phyloP scores from a whole-genome alignment of 1,140 invertebrate species.

The Nephila pilipes region DNA sequence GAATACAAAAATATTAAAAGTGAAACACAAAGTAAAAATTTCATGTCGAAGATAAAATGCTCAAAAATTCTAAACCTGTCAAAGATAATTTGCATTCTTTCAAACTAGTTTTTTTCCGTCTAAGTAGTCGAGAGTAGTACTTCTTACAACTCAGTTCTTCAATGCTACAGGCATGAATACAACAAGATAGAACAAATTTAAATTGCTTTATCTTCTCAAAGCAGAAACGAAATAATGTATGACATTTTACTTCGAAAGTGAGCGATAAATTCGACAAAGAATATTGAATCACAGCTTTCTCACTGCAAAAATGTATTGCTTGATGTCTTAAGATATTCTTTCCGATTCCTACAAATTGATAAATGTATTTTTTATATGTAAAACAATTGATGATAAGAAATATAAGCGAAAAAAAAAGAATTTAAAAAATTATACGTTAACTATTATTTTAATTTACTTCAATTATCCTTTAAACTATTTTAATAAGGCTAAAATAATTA shows the following conservation, averaged over 20 bases:
- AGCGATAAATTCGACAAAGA: neutral
- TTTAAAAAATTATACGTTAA: too few relatives aligned
- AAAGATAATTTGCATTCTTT: conserved; percentile 56
- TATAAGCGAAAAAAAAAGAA: too few relatives aligned
- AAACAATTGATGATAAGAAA: too few relatives aligned
- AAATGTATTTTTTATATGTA: too few relatives aligned
- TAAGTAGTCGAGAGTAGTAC: conserved; percentile 37
- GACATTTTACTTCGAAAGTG: neutral
- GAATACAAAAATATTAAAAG: conserved; percentile 45
- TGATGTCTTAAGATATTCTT: too few relatives aligned
- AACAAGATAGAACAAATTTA: conserved; percentile 31
- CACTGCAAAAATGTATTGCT: too few relatives aligned
- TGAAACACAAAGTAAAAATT: conserved; percentile 29
- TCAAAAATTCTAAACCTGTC: conserved; percentile 46
- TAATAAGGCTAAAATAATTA: too few relatives aligned
- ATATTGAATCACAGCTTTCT: neutral
- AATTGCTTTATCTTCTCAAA: conserved; percentile 36
- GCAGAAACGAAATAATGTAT: conserved; percentile 7
- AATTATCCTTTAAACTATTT: too few relatives aligned
- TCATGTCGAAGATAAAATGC: conserved; percentile 26
- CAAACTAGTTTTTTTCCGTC: neutral
- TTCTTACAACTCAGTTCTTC: neutral
- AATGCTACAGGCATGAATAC: neutral
- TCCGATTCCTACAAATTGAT: too few relatives aligned
- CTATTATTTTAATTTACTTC: too few relatives aligned